A percentile compares a stretch with the other conserved stretches of the same genome.
phyloP scores from a whole-genome alignment of 2,888 invertebrate species.

The Ochlodes sylvanus region DNA sequence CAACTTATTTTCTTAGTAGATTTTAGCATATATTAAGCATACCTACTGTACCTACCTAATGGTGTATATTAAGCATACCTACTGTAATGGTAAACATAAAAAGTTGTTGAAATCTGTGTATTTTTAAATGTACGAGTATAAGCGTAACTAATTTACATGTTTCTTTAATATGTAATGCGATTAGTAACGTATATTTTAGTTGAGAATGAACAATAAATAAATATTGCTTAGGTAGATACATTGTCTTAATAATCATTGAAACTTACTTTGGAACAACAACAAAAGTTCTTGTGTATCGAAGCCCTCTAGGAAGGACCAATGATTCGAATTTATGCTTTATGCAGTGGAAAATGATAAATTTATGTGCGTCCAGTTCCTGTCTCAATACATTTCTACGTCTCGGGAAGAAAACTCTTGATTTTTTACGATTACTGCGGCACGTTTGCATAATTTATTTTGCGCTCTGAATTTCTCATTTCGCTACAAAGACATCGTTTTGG shows the following conservation, averaged over 20 bases:
- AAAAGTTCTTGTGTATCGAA: constrained; percentile 50
- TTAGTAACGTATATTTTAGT: constrained; percentile 23
- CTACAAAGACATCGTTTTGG: constrained; percentile 40
- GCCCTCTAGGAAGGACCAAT: constrained; percentile 74
- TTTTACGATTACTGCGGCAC: constrained; percentile 76
- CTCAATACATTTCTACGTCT: constrained; percentile 63
- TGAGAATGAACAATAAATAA: no score
- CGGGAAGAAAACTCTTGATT: constrained; percentile 65
- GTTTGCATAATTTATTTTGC: constrained; percentile 73
- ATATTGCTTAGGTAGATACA: neutral
- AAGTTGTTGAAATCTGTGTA: no score
- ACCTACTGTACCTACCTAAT: no score
- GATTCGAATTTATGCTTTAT: constrained; percentile 84
- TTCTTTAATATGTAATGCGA: no score
- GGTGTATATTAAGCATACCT: no score
- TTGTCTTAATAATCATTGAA: constrained; percentile 29
- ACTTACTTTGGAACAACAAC: constrained; percentile 39
- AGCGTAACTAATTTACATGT: no score
- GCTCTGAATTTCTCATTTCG: constrained; percentile 48
- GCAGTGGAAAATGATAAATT: constrained; percentile 84
- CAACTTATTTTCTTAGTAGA: no score
- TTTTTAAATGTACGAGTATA: no score
- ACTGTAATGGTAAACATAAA: no score
- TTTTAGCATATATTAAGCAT: no score
- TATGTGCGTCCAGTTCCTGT: constrained; percentile 80